These are phyloP conservation scores for Corythornis vintsioides DNA, from an alignment of 2,113 vertebrate species.

Conservation along the genomic window DNA sequence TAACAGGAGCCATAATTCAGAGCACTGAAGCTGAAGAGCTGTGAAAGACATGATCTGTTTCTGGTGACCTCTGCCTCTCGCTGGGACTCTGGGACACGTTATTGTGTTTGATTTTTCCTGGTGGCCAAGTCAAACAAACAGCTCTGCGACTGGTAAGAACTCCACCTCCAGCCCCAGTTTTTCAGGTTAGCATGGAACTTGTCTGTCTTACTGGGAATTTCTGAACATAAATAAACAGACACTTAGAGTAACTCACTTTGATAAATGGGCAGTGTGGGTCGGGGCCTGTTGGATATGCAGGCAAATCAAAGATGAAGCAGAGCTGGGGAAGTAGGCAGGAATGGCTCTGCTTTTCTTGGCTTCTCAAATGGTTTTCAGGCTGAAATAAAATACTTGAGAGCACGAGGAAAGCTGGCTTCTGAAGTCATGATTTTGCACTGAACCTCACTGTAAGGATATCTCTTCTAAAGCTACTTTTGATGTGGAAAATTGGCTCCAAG, in stretches of 20 bases:
- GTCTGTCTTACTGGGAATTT: slow-evolving; percentile 65
- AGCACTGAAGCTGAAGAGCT: slow-evolving; percentile 6
- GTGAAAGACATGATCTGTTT: slow-evolving; percentile 58
- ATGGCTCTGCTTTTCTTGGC: slow-evolving; percentile 77
- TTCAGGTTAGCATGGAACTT: slow-evolving; percentile 58
- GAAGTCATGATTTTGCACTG: slow-evolving; percentile 73
- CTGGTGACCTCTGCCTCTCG: slow-evolving; percentile 46
- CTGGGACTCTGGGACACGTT: background rate
- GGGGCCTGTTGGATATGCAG: slow-evolving; percentile 50
- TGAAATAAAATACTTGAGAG: slow-evolving; percentile 73
- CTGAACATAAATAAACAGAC: slow-evolving; percentile 54
- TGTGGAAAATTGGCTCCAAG: slow-evolving; percentile 72
- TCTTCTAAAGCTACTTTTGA: slow-evolving; percentile 74
- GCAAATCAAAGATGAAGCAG: slow-evolving; percentile 67
- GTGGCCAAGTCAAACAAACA: slow-evolving; percentile 66
- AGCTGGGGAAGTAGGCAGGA: slow-evolving; percentile 70
- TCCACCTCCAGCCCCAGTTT: slow-evolving; percentile 11
- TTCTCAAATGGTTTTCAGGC: slow-evolving; percentile 62
- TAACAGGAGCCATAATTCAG: slow-evolving; percentile 39
- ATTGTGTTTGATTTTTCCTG: slow-evolving; percentile 54
- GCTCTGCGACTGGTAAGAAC: slow-evolving; percentile 18
- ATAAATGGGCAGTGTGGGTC: slow-evolving; percentile 64
- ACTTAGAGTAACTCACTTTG: slow-evolving; percentile 64
- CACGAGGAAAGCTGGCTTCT: slow-evolving; percentile 70
- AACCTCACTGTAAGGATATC: slow-evolving; percentile 73